Evolutionary conservation across 2,888 invertebrate genomes (phyloP).

Genomic region (Patella caerulea): DNA sequence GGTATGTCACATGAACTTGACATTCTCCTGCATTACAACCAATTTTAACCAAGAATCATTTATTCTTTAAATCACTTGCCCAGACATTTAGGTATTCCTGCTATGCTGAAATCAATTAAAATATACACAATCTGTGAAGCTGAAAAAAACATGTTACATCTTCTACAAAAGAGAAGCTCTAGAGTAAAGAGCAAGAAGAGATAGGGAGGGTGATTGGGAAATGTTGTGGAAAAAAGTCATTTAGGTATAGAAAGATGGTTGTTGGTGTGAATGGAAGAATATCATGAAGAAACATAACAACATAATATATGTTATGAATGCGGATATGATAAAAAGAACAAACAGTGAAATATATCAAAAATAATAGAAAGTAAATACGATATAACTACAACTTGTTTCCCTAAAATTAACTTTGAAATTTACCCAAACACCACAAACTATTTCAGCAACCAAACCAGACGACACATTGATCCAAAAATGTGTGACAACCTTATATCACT

Average conservation of each 20-base stretch:
- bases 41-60: too few relatives aligned
- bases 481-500: too few relatives aligned
- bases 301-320: not conserved
- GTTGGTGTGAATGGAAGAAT: not conserved
- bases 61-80: too few relatives aligned
- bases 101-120: too few relatives aligned
- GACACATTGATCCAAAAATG: too few relatives aligned
- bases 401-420: too few relatives aligned
- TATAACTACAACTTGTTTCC: not conserved
- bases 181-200: not conserved
- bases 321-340: not conserved
- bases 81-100: too few relatives aligned
- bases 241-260: not conserved
- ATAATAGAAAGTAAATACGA: too few relatives aligned
- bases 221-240: not conserved
- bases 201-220: not conserved
- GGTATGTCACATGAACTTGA: too few relatives aligned
- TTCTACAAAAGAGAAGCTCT: not conserved
- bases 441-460: too few relatives aligned
- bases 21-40: too few relatives aligned
- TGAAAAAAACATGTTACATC: not conserved
- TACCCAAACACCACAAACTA: too few relatives aligned
- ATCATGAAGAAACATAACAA: not conserved
- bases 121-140: not conserved
- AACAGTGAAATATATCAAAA: not conserved